phyloP scores from a whole-genome alignment of 1,140 invertebrate species.

The Drosophila kanapiae region DNA sequence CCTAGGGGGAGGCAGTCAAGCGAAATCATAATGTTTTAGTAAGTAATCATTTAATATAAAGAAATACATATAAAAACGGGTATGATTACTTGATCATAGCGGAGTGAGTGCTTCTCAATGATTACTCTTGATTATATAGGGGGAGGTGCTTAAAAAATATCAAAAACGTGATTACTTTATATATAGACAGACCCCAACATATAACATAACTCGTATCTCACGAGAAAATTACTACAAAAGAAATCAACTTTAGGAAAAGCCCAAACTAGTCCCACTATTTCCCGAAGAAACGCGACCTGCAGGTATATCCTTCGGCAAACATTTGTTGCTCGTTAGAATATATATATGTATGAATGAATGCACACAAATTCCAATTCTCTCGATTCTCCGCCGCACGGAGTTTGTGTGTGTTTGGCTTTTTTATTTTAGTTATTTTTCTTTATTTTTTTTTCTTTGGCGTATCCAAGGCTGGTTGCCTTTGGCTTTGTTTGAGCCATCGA shows the following conservation, averaged over 20 bases:
- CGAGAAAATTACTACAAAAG: too few relatives aligned
- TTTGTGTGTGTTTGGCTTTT: not conserved
- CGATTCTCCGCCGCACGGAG: slow-evolving; percentile 2
- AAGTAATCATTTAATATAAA: too few relatives aligned
- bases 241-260: not conserved
- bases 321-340: slow-evolving; percentile 53
- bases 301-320: slow-evolving; percentile 27
- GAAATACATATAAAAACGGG: too few relatives aligned
- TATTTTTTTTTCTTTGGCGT: slow-evolving; percentile 37
- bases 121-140: too few relatives aligned
- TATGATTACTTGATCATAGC: too few relatives aligned
- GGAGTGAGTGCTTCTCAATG: too few relatives aligned
- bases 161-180: too few relatives aligned
- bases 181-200: too few relatives aligned
- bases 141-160: too few relatives aligned
- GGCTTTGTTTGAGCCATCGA: slow-evolving; percentile 57
- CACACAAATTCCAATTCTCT: slow-evolving; percentile 16
- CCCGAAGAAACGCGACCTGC: not conserved
- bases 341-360: not conserved
- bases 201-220: too few relatives aligned
- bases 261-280: not conserved
- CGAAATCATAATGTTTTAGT: too few relatives aligned
- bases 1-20: too few relatives aligned
- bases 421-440: slow-evolving; percentile 5
- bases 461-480: slow-evolving; percentile 63